Base-by-base conservation (phyloP, 2,797 vertebrate genomes). In the Catharus ustulatus region DNA sequence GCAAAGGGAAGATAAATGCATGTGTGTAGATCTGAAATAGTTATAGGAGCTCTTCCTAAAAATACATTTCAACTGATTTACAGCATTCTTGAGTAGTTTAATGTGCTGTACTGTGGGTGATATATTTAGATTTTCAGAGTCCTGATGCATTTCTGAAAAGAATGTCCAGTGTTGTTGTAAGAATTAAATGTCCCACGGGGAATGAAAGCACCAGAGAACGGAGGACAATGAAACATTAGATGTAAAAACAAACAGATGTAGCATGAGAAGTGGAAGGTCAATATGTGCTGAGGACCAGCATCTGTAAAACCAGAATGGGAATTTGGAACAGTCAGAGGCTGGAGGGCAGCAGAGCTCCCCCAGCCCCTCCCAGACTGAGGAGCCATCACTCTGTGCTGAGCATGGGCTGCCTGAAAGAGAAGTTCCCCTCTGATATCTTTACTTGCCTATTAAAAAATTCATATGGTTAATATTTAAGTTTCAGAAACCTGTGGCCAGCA, bases 381-480 rank as follows among this genome's bases (percentile, higher is more conserved):
- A 52, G 71, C 49, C 63, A 9, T 42, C 68, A 93, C 94, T 51
- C 89, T 73, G 49, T 71, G 45, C 78, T 77, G 87, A 68, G 74
- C 83, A 3, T 8, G 84, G 84, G 45, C 94, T 2, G 7, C 57
- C 52, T 64, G 58, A 15, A 49, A 86, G 88, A 71, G 59, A 76
- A 75, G n/a, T 24, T 88, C 90, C 85, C 46, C 92, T 95, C 94
- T 79, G 71, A 66, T 92, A 84, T 62, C 92, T 91, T 89, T 23
- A 22, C 93, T 79, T 93, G 69, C 77, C 82, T 95, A 84, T 87
- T 97, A 74, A 97, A 97, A 96, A 95, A 97, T 96, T 97, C 93
- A 97, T 96, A 97, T 96, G 83, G 92, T 96, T 97, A 97, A 95
- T 97, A 97, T 97, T 97, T 97, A 94, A 95, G 94, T 96, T 98